Evolutionary conservation across 2,113 vertebrate genomes (phyloP).

Genomic region (Eidolon helvum): DNA sequence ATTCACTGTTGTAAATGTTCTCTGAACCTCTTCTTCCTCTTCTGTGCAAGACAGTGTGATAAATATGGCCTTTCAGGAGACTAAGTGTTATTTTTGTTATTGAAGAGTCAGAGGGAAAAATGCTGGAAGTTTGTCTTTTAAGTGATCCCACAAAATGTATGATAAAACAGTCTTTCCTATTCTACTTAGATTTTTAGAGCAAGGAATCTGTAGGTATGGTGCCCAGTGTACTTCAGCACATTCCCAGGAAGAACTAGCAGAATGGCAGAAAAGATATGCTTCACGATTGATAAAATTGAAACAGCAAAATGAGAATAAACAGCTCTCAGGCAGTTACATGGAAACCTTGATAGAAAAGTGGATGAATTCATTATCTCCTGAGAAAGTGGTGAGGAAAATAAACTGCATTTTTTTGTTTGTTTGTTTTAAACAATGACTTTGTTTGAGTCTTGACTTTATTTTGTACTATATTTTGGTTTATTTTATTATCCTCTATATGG

Average conservation of each 20-base stretch:
- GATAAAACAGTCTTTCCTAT: constrained; percentile 70
- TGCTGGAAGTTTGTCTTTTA: constrained; percentile 23
- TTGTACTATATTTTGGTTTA: not conserved
- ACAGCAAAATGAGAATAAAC: constrained; percentile 97
- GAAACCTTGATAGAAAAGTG: constrained; percentile 99
- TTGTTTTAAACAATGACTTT: constrained; percentile 54
- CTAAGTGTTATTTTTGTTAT: constrained; percentile 26
- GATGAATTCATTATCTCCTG: constrained; percentile 98
- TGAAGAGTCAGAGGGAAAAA: constrained; percentile 43
- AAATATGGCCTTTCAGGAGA: constrained; percentile 2
- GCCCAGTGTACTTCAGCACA: constrained; percentile 99
- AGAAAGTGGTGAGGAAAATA: constrained; percentile 94
- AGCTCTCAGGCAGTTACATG: constrained; percentile 97
- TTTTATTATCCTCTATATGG: constrained; percentile 10
- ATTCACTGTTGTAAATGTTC: not conserved
- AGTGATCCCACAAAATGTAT: constrained; percentile 37
- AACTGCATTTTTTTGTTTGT: constrained; percentile 9
- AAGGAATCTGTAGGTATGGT: constrained; percentile 97
- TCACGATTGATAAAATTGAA: constrained; percentile 95
- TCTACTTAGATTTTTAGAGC: constrained; percentile 94
- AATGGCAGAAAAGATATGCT: constrained; percentile 98
- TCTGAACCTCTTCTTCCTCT: not conserved
- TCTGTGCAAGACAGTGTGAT: not conserved
- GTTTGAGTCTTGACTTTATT: constrained; percentile 51
- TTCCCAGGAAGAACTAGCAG: constrained; percentile 97